phyloP scores from a whole-genome alignment of 1,140 invertebrate genomes.

The Trachelipus rathkii region DNA sequence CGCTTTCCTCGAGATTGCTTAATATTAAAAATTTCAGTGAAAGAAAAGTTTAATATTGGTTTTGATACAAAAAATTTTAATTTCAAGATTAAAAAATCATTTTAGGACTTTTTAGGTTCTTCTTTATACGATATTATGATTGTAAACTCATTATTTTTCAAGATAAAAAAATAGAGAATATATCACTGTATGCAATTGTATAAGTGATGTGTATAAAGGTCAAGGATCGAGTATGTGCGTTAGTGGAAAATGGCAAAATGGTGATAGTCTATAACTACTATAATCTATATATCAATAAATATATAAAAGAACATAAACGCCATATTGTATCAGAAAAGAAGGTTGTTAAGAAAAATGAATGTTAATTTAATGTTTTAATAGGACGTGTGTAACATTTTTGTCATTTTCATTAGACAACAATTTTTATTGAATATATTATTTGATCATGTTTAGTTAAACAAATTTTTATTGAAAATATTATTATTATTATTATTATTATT shows the following conservation, averaged over 20 bases:
- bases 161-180: not conserved
- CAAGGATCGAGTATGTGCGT: too few relatives aligned
- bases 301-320: not conserved
- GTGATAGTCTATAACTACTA: not conserved
- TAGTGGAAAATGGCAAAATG: not conserved
- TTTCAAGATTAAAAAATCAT: not conserved
- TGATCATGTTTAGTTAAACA: too few relatives aligned
- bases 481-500: not conserved
- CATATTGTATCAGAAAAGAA: not conserved
- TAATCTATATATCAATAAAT: not conserved
- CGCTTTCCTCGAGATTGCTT: too few relatives aligned
- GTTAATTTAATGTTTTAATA: not conserved
- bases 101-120: not conserved
- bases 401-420: not conserved
- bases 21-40: too few relatives aligned
- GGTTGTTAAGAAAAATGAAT: not conserved
- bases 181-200: not conserved
- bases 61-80: not conserved
- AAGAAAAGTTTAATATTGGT: not conserved
- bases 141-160: not conserved
- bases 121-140: not conserved
- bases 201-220: not conserved
- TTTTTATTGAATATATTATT: too few relatives aligned
- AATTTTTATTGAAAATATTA: too few relatives aligned
- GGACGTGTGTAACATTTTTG: not conserved